Evolutionary conservation across 2,888 invertebrate species (phyloP).

Genomic region (Volucella bombylans): DNA sequence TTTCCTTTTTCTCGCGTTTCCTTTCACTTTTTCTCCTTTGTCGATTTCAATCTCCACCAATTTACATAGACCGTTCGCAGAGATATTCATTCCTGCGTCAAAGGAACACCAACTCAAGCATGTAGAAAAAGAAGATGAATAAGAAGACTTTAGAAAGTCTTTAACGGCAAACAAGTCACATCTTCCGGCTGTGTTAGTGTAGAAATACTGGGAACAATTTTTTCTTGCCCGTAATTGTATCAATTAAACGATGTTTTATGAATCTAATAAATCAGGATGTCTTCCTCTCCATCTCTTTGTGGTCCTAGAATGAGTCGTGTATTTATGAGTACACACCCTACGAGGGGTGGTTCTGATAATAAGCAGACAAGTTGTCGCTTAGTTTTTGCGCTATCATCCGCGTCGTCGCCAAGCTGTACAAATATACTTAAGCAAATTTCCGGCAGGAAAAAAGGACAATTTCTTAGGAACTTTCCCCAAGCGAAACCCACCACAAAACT

Average conservation of each 20-base stretch:
- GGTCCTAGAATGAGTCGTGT: constrained; percentile 3
- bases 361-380: constrained; percentile 61
- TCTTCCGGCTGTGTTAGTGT: constrained; percentile 2
- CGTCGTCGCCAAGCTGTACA: background rate
- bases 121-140: background rate
- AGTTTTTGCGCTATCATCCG: constrained; percentile 22
- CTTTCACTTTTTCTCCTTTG: background rate
- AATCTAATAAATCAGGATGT: constrained; percentile 70
- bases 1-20: constrained; percentile 3
- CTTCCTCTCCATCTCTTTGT: background rate
- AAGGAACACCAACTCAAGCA: constrained; percentile 4
- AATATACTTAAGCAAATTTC: constrained; percentile 54
- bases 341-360: background rate
- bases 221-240: constrained; percentile 65
- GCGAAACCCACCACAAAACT: background rate
- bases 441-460: constrained; percentile 34
- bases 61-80: constrained; percentile 23
- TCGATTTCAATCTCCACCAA: constrained; percentile 54
- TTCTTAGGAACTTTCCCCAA: background rate
- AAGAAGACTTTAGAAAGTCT: background rate
- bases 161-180: constrained; percentile 10
- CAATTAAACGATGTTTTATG: constrained; percentile 67
- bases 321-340: background rate
- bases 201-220: constrained; percentile 35
- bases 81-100: constrained; percentile 6